Base-by-base conservation (phyloP, 2,113 vertebrate genomes). In the Callipepla squamata region DNA sequence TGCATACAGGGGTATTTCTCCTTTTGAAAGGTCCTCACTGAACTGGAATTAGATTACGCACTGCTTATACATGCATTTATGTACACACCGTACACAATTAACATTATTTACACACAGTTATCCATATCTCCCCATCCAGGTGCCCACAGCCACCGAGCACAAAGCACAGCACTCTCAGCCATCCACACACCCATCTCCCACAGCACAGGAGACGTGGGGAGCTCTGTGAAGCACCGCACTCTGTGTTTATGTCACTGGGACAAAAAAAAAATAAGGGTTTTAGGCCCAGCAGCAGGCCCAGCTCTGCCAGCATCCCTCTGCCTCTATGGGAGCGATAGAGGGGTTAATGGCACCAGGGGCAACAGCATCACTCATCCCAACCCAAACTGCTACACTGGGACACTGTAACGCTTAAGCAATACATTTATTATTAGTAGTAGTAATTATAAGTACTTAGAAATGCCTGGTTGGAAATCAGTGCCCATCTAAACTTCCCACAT, bases 1-100 rank as follows among this genome's bases (percentile, higher is more conserved):
- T 40, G 11, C 40, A 40, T 13, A 3, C 36, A 16, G 2, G 17
- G 63, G 7, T 79, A 47, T 42, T 85, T 70, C 61, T 74, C 16
- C 61, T 78, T 59, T 67, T n/a, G 59, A 74, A n/a, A 14, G 34
- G 50, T 5, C 61, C 48, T 4, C 53, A 57, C 50, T 61, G 34
- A 89, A 38, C 53, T 40, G 58, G 8, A 65, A 18, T 48, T 57
- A 6, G 51, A 15, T 80, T 83, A 8, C 8, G 63, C 4, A 30
- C 12, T 0, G 0, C 44, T 53, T 34, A 12, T 3, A 61, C 15
- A n/a, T 32, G 12, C 19, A 58, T 21, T n/a, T n/a, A n/a, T 7
- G 32, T 19, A n/a, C 11, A 4, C 20, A 58, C 18, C 8, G 4
- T 58, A n/a, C 53, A 57, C 17, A 19, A 30, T 32, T 32, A 18